phyloP scores from a whole-genome alignment of 2,888 invertebrate species.

The Anorthoa munda region DNA sequence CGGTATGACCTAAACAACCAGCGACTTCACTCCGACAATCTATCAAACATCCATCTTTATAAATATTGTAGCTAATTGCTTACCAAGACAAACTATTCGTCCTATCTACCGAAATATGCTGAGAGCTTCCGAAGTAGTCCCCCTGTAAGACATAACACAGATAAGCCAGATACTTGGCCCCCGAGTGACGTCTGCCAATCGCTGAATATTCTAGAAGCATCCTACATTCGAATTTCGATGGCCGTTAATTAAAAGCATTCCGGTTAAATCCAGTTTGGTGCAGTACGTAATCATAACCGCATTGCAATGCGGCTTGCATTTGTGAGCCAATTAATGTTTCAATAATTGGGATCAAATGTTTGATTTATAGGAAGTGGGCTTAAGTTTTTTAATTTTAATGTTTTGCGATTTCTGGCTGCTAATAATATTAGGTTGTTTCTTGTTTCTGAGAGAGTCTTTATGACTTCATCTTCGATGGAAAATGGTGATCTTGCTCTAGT shows the following conservation, averaged over 20 bases:
- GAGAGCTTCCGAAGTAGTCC: constrained; percentile 11
- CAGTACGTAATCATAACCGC: constrained; percentile 62
- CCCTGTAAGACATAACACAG: constrained; percentile 44
- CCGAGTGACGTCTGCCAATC: constrained; percentile 49
- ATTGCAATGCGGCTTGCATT: constrained; percentile 58
- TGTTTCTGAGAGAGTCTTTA: neutral
- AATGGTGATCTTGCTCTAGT: constrained; percentile 5
- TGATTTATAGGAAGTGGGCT: neutral
- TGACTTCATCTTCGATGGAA: neutral
- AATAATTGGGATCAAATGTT: constrained; percentile 55
- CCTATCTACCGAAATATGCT: constrained; percentile 41
- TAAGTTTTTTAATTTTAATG: neutral
- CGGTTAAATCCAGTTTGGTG: constrained; percentile 51
- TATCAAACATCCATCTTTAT: neutral
- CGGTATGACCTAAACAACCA: neutral
- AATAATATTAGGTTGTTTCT: neutral
- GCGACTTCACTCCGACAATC: neutral
- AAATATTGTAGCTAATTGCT: constrained; percentile 1
- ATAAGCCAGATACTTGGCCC: constrained; percentile 48
- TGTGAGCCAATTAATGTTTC: constrained; percentile 63
- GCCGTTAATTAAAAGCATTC: constrained; percentile 66
- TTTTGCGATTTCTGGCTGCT: neutral
- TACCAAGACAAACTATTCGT: constrained; percentile 32
- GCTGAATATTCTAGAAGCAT: constrained; percentile 57
- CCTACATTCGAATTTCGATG: constrained; percentile 58